Percentiles rank a stretch among this genome's conserved stretches.
Evolutionary conservation across 2,797 vertebrate species (phyloP).

Genomic region (Pteronotus mesoamericanus): DNA sequence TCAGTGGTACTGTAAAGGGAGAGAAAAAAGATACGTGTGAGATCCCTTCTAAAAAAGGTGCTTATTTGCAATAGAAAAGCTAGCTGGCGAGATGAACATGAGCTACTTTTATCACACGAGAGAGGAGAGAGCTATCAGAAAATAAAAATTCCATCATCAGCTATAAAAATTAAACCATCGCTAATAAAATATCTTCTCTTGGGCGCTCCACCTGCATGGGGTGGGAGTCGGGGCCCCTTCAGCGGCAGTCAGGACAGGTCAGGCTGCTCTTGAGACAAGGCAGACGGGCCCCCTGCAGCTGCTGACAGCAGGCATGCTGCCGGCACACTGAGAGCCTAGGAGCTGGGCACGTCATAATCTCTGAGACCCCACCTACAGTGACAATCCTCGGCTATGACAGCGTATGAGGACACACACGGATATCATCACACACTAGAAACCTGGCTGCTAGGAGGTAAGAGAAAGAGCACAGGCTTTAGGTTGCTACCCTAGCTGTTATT

Average conservation of each 20-base stretch:
- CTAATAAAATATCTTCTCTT: background rate
- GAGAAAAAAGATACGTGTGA: background rate
- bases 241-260: background rate
- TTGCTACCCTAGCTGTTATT: background rate
- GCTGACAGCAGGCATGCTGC: fast-evolving
- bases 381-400: background rate
- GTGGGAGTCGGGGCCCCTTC: background rate
- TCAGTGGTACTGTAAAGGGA: background rate
- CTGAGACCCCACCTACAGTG: background rate
- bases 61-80: background rate
- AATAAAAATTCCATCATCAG: background rate
- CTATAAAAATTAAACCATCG: background rate
- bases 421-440: background rate
- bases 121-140: background rate
- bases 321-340: background rate
- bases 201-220: background rate
- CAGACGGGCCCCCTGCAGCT: background rate
- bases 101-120: background rate
- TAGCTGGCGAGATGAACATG: background rate
- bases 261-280: background rate
- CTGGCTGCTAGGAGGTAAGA: background rate
- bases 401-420: background rate
- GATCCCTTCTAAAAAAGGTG: background rate
- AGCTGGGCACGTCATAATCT: background rate
- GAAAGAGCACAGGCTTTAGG: background rate